Conservation (phyloP, 1,140 invertebrate genomes). For the Arion vulgaris region DNA sequence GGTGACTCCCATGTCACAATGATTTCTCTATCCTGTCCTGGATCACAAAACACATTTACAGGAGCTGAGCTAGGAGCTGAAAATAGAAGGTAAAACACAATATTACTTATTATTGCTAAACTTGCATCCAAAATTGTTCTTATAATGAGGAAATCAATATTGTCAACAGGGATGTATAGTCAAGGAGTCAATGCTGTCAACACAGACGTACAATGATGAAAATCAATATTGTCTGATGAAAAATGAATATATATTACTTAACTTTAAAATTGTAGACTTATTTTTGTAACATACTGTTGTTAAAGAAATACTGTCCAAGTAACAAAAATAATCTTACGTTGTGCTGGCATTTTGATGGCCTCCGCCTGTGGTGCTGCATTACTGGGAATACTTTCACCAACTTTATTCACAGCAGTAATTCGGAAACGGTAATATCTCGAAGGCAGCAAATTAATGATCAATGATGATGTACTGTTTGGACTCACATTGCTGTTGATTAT, state of each 20-base stretch:
- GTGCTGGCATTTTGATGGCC: conserved; percentile 90
- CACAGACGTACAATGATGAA: no score
- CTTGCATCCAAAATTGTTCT: no score
- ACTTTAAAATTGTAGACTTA: no score
- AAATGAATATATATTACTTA: no score
- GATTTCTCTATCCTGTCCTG: conserved; percentile 82
- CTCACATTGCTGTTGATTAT: conserved; percentile 91
- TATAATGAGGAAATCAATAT: no score
- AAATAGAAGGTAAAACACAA: not conserved
- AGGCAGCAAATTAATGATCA: conserved; percentile 89
- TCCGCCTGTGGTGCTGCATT: conserved; percentile 81
- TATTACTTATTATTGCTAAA: not conserved
- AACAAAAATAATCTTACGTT: conserved; percentile 81
- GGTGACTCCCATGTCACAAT: conserved; percentile 98
- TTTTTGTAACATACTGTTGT: no score
- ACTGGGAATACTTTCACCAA: conserved; percentile 92
- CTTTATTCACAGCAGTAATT: conserved; percentile 91
- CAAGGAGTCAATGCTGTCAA: no score
- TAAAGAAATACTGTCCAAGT: not conserved
- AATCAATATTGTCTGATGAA: no score
- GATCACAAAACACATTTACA: conserved; percentile 59
- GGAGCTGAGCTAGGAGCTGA: conserved; percentile 68
- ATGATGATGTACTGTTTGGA: conserved; percentile 81
- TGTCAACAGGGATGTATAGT: no score
- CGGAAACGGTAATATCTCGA: conserved; percentile 96